Conservation (phyloP, 1,140 invertebrate genomes). For the Trichoplusia ni region DNA sequence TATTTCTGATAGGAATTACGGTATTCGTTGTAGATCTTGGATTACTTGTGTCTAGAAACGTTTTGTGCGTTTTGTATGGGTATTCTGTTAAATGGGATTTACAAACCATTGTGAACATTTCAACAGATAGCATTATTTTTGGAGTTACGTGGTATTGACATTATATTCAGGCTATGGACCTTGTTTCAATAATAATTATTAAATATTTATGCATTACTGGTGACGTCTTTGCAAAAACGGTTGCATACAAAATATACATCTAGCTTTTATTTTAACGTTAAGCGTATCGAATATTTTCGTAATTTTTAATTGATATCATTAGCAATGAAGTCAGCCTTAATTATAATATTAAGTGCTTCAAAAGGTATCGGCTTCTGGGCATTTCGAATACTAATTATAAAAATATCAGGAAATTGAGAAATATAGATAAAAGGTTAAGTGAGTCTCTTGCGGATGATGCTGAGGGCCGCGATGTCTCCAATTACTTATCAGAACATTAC, state of each 20-base stretch:
- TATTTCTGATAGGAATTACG: slow-evolving; percentile 23
- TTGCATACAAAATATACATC: not conserved
- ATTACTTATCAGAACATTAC: not conserved
- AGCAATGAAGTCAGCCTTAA: too few relatives aligned
- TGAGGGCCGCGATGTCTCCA: not conserved
- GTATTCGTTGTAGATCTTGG: not conserved
- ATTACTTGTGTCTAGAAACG: not conserved
- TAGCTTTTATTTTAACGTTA: too few relatives aligned
- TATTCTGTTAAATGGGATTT: too few relatives aligned
- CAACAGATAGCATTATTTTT: not conserved
- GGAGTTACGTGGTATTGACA: not conserved
- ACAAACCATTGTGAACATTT: not conserved
- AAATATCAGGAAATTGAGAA: not conserved
- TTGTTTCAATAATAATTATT: too few relatives aligned
- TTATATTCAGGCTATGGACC: too few relatives aligned
- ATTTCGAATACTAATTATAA: slow-evolving; percentile 1
- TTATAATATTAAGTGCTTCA: not conserved
- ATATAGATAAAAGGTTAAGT: slow-evolving; percentile 1
- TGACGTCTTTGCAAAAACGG: too few relatives aligned
- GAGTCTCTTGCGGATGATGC: too few relatives aligned
- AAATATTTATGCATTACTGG: too few relatives aligned
- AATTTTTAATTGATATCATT: not conserved
- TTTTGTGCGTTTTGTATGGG: not conserved
- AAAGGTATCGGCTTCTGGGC: not conserved
- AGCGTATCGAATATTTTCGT: not conserved